Conservation (phyloP, 2,888 invertebrate species). For the Tinea semifulvella region DNA sequence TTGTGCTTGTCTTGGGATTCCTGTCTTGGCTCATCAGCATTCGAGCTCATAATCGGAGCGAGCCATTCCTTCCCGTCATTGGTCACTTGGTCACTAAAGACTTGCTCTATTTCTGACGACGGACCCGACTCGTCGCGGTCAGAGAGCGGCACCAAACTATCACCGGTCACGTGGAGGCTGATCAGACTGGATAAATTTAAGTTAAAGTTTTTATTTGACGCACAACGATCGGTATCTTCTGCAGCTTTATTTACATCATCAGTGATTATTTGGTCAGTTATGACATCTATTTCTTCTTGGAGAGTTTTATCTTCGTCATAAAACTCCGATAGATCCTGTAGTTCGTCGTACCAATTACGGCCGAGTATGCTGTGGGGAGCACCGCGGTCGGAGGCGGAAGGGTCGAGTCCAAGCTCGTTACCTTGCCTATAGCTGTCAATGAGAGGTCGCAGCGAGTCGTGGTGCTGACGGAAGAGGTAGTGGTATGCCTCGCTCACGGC, state of each 20-base stretch:
- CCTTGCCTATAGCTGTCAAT: constrained; percentile 39
- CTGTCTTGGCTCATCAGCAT: constrained; percentile 34
- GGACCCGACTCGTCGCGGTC: constrained; percentile 35
- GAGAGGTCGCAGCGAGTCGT: constrained; percentile 48
- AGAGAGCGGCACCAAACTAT: constrained; percentile 37
- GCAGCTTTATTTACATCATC: constrained; percentile 19
- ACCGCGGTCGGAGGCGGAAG: constrained; percentile 26
- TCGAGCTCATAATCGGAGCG: constrained; percentile 50
- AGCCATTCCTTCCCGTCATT: constrained; percentile 60
- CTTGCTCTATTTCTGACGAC: constrained; percentile 38
- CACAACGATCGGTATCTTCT: constrained; percentile 26
- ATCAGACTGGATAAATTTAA: constrained; percentile 54
- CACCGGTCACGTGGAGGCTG: constrained; percentile 44
- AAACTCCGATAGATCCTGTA: constrained; percentile 55
- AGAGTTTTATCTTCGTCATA: constrained; percentile 56
- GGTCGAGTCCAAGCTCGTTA: neutral
- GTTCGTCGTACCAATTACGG: constrained; percentile 46
- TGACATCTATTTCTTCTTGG: constrained; percentile 37
- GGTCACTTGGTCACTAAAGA: constrained; percentile 28
- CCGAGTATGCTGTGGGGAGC: constrained; percentile 27
- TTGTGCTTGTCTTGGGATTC: neutral
- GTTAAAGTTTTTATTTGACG: constrained; percentile 29
- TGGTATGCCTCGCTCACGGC: constrained; percentile 54
- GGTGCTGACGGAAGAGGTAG: constrained; percentile 53
- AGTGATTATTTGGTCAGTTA: constrained; percentile 32